Conservation (phyloP, 2,797 vertebrate species). For the Chrosomus eos region DNA sequence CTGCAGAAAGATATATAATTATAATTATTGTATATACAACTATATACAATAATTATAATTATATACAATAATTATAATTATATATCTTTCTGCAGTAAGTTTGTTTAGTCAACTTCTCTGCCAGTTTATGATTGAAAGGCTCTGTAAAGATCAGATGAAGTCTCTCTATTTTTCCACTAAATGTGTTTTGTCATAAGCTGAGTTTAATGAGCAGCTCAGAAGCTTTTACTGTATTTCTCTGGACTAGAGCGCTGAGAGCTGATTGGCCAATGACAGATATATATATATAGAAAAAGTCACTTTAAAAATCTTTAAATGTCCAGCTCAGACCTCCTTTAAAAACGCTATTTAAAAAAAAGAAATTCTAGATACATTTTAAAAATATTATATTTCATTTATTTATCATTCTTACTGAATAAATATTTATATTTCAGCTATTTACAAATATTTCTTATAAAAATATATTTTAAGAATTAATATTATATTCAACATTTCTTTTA, state of each 20-base stretch:
- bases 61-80: too few relatives aligned
- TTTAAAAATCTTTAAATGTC: background rate
- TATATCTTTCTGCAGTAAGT: too few relatives aligned
- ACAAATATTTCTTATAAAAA: too few relatives aligned
- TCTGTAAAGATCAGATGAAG: background rate
- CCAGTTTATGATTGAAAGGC: too few relatives aligned
- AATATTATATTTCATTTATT: too few relatives aligned
- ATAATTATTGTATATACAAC: too few relatives aligned
- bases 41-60: too few relatives aligned
- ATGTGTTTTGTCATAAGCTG: background rate
- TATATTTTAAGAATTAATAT: background rate
- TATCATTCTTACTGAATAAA: too few relatives aligned
- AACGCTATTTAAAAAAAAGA: background rate
- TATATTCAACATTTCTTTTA: background rate
- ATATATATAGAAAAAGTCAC: too few relatives aligned
- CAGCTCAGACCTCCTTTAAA: background rate
- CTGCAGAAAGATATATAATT: too few relatives aligned
- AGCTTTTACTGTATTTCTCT: background rate
- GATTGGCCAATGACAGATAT: slow-evolving; percentile 5
- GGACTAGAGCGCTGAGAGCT: background rate
- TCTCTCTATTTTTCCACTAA: background rate
- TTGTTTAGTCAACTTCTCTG: background rate
- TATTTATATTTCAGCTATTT: too few relatives aligned
- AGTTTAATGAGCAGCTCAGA: background rate
- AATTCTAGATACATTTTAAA: background rate